Evolutionary conservation across 2,888 invertebrate species (phyloP).

Genomic region (Pogonocherus hispidulus): DNA sequence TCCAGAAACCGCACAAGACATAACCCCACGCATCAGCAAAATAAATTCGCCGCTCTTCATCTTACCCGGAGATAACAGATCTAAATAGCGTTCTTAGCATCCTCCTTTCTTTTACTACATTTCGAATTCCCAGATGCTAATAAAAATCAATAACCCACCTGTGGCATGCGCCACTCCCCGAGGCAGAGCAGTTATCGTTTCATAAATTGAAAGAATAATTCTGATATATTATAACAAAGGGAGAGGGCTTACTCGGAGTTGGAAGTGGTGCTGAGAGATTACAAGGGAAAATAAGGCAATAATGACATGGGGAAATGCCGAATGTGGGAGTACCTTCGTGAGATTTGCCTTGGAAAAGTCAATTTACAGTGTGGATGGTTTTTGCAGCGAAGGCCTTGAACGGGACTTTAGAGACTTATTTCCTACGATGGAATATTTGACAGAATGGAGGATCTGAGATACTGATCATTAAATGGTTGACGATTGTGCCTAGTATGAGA

Average conservation of each 20-base stretch:
- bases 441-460: no score
- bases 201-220: slow-evolving; percentile 28
- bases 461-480: no score
- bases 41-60: slow-evolving; percentile 26
- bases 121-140: slow-evolving; percentile 29
- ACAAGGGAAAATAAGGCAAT: neutral
- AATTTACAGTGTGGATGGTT: neutral
- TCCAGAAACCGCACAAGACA: slow-evolving; percentile 52
- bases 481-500: no score
- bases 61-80: slow-evolving; percentile 19
- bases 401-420: no score
- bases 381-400: no score
- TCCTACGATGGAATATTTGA: no score
- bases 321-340: neutral
- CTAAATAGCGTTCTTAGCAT: slow-evolving; percentile 27
- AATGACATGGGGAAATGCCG: neutral
- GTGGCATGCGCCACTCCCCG: slow-evolving; percentile 10
- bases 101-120: slow-evolving; percentile 25
- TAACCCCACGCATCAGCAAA: slow-evolving; percentile 17
- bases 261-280: neutral
- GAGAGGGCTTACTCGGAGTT: neutral
- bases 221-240: slow-evolving; percentile 21
- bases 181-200: slow-evolving; percentile 12
- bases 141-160: slow-evolving; percentile 39
- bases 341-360: neutral